Base-by-base conservation (phyloP, 2,797 vertebrate genomes). In the Cossypha caffra region DNA sequence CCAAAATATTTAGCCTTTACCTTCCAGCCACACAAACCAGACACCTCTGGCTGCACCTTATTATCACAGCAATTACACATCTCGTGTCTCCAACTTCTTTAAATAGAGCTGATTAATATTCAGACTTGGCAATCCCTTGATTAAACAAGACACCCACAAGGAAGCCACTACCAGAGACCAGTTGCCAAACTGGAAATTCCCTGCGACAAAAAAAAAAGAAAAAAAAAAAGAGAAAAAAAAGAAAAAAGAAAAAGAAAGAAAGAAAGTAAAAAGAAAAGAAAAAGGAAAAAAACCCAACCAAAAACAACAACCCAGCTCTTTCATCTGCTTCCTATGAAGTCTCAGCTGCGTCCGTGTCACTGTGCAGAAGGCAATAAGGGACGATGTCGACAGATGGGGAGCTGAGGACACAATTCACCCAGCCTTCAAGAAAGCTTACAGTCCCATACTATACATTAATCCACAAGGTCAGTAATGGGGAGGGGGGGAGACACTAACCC, bases 341-440 rank as follows among this genome's bases (percentile, higher is more conserved):
- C 94, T 96, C 94, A 83, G 85, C 91, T 96, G 89, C 17, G 59
- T 26, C 77, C 55, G n/a, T 84, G 84, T 95, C 92, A 79, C 86
- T 18, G 90, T 62, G 87, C 85, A 95, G 92, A 78, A 97, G 95
- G 90, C 95, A 96, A 76, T 74, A 90, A 91, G 95, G 80, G 83
- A 50, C 43, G 52, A 95, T 86, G 92, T 90, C 90, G 95, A 97
- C 95, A 97, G 95, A 95, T 97, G 96, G 96, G 96, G 91, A 95
- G 94, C 85, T 95, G 93, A 97, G 94, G 94, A 96, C 94, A 93
- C 96, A 96, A 96, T 97, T 97, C 96, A 96, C 85, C 95, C 94
- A 96, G 95, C 89, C 95, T 95, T 96, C 94, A 96, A 96, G 95
- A 96, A 97, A 97, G 97, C 97, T 97, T 96, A 96, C 77, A 40